These are phyloP conservation scores for Elephantulus edwardii DNA, from an alignment of 2,113 vertebrate species.

Conservation along the genomic window DNA sequence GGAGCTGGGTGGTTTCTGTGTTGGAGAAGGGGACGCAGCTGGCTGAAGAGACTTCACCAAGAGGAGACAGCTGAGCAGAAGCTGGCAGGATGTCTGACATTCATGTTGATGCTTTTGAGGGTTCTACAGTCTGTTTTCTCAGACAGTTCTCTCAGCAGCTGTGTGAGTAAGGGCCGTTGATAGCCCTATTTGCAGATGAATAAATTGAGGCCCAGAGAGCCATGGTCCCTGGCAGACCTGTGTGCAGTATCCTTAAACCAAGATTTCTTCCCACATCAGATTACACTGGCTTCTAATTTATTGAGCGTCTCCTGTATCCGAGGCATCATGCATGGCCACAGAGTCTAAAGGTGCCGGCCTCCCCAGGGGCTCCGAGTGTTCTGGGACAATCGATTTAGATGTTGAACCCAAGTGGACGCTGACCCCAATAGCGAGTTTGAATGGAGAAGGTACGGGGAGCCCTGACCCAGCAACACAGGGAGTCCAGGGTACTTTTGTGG, in stretches of 20 bases:
- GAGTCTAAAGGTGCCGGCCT: background rate
- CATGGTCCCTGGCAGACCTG: rapidly evolving
- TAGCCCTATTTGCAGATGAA: background rate
- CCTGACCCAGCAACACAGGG: background rate
- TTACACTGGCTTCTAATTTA: slow-evolving; percentile 23
- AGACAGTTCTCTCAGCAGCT: background rate
- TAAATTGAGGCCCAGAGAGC: background rate
- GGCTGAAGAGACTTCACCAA: background rate
- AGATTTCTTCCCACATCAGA: background rate
- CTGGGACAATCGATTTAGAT: background rate
- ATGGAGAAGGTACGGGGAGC: background rate
- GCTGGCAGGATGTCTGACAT: background rate
- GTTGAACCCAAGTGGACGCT: background rate
- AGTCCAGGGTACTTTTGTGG: background rate
- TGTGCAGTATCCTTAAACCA: background rate
- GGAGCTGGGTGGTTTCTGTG: background rate
- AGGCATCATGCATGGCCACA: background rate
- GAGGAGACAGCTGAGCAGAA: background rate
- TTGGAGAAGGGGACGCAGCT: background rate
- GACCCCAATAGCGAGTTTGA: background rate
- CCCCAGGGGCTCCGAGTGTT: background rate
- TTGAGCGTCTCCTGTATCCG: background rate
- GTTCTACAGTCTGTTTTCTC: background rate
- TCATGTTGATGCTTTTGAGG: background rate
- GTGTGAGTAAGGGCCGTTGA: background rate